Base-by-base conservation (phyloP, 2,888 invertebrate genomes). In the Agrotis ipsilon region DNA sequence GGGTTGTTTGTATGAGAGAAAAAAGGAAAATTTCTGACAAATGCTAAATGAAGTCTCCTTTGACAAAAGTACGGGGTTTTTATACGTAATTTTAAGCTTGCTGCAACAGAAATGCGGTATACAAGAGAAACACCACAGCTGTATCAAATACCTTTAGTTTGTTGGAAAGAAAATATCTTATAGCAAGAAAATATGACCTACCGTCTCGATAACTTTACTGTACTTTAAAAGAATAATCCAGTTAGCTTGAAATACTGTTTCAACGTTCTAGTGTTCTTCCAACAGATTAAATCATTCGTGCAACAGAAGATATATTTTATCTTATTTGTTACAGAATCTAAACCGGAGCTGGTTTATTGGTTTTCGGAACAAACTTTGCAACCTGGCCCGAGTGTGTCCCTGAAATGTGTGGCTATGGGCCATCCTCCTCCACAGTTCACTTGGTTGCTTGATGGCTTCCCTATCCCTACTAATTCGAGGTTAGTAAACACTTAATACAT, bases 361-460 rank as follows among this genome's bases (percentile, higher is more conserved):
- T 99, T 99, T 95, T 98, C 98, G 71, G 98, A 99, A 92, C 98
- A 98, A 94, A 99, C 98, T 14, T 95, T 99, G 75, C 98, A 98
- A 90, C 98, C 98, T 0, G 99, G 99, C 21, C 98, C 98, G 46
- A 98, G 98, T 80, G 98, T 99, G 60, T 98, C 99, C 24, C 96
- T 99, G 83, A 98, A 98, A 94, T 99, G 99, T 95, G 98, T 98
- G 75, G 99, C 99, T n/a, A 98, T 98, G 88, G 99, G 99, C 62
- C 99, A 98, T 94, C 99, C 99, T 11, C 98, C 98, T 62, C 99
- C 99, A 5, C 98, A 98, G 92, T 98, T 99, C 94, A 97, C 97
- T 62, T 99, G 99, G 99, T 97, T 98, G 13, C 96, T 99, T 81
- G 99, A 99, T 91, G 98, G 98, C 59, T 98, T 98, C 94, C 98